A percentile compares a stretch with the other conserved stretches of the same genome.
These are phyloP conservation scores for Linurgus olivaceus DNA, from an alignment of 2,797 vertebrate species.

Conservation along the genomic window DNA sequence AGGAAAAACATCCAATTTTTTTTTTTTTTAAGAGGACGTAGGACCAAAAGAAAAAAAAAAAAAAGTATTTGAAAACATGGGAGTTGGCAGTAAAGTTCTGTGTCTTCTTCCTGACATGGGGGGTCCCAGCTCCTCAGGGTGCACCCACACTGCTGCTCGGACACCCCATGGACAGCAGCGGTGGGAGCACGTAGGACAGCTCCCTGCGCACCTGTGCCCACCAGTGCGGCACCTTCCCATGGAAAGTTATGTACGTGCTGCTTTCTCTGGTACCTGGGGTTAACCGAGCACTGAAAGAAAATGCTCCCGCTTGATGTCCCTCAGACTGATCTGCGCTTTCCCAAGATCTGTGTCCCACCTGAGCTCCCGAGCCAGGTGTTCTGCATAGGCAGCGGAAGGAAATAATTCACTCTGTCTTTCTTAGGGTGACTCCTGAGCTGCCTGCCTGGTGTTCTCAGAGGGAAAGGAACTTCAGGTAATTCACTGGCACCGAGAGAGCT, in stretches of 20 bases:
- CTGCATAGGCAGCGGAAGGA: background rate
- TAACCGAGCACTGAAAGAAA: fast-evolving
- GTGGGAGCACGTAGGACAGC: fast-evolving
- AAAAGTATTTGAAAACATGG: background rate
- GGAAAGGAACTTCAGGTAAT: background rate
- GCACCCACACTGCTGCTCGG: fast-evolving
- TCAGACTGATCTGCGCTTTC: background rate
- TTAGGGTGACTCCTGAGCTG: fast-evolving
- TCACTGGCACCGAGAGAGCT: background rate
- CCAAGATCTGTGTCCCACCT: fast-evolving
- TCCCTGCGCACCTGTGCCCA: fast-evolving
- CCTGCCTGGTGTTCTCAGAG: background rate
- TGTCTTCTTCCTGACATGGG: fast-evolving
- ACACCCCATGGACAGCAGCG: fast-evolving
- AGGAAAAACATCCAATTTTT: background rate
- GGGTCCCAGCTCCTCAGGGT: background rate
- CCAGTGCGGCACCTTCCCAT: fast-evolving
- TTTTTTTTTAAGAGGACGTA: fast-evolving
- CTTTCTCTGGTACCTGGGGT: fast-evolving
- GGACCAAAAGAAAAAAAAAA: background rate
- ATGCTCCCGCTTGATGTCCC: fast-evolving
- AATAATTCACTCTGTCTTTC: background rate
- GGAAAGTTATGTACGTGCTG: fast-evolving
- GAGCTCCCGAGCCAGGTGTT: fast-evolving
- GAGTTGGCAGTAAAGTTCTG: fast-evolving